Conservation (phyloP, 2,797 vertebrate genomes). For the Thripadectes ignobilis region DNA sequence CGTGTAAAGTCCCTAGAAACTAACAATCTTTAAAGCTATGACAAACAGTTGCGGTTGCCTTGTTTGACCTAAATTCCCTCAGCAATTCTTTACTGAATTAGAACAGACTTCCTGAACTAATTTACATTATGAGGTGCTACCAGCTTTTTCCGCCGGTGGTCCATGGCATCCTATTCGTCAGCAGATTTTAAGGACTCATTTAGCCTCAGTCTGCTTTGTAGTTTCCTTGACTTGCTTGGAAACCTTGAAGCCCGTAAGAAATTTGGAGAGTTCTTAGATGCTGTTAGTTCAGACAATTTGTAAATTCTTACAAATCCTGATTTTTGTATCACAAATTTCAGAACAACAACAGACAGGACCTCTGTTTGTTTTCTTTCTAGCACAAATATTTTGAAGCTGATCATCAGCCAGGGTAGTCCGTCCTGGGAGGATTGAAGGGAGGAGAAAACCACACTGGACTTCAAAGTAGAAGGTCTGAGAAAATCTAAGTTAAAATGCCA, state of each 20-base stretch:
- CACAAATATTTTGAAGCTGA: background rate
- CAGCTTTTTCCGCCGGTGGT: background rate
- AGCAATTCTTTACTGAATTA: background rate
- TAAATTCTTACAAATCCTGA: background rate
- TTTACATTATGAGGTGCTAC: background rate
- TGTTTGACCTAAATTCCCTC: background rate
- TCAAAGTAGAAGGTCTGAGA: background rate
- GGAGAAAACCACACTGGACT: background rate
- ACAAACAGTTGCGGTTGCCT: background rate
- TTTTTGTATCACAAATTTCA: background rate
- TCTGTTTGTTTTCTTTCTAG: background rate
- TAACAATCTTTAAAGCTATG: background rate
- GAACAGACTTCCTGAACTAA: background rate
- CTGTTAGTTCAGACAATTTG: background rate
- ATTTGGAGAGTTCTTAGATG: background rate
- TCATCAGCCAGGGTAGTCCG: background rate
- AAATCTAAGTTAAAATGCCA: background rate
- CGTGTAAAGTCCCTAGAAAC: background rate
- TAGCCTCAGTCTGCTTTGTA: background rate
- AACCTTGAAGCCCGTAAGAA: background rate
- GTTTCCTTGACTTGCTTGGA: background rate
- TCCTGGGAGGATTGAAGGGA: background rate
- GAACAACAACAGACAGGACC: background rate
- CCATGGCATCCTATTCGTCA: background rate
- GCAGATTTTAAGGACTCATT: background rate